Evolutionary conservation across 2,888 invertebrate genomes (phyloP).

Genomic region (Andrena marginata): DNA sequence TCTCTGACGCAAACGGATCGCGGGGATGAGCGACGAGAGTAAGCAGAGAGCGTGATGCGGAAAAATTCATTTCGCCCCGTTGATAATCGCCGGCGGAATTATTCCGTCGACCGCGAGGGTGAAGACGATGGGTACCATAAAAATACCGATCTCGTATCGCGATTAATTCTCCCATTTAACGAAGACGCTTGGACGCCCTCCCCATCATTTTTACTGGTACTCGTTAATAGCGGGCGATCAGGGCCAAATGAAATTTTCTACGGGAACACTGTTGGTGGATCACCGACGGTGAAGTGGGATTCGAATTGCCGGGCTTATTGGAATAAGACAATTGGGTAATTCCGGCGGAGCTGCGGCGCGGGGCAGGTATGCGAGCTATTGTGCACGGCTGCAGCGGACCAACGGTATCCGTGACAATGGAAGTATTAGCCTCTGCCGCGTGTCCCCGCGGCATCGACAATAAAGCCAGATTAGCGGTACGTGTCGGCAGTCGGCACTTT

Average conservation of each 20-base stretch:
- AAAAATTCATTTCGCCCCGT: not conserved
- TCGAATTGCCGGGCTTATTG: not conserved
- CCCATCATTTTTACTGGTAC: not conserved
- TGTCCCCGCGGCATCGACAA: not conserved
- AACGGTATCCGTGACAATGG: not conserved
- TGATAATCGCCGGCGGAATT: not conserved
- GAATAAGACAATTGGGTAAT: not conserved
- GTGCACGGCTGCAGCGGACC: not conserved
- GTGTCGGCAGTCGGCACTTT: slow-evolving; percentile 14
- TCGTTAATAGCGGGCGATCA: not conserved
- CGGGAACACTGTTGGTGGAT: not conserved
- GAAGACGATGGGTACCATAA: not conserved
- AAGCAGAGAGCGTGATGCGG: not conserved
- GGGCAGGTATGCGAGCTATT: slow-evolving; percentile 13
- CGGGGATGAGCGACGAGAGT: not conserved
- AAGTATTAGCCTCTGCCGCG: not conserved
- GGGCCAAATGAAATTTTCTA: not conserved
- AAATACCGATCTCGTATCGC: not conserved
- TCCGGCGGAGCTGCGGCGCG: not conserved
- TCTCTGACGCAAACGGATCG: slow-evolving; percentile 15
- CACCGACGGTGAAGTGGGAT: not conserved
- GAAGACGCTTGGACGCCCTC: not conserved
- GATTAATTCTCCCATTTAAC: not conserved
- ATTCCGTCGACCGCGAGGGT: not conserved
- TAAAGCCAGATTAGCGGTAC: slow-evolving; percentile 32